Percentiles rank a stretch among this genome's conserved stretches.
Evolutionary conservation across 2,888 invertebrate species (phyloP).

Genomic region (Andrena hattorfiana): DNA sequence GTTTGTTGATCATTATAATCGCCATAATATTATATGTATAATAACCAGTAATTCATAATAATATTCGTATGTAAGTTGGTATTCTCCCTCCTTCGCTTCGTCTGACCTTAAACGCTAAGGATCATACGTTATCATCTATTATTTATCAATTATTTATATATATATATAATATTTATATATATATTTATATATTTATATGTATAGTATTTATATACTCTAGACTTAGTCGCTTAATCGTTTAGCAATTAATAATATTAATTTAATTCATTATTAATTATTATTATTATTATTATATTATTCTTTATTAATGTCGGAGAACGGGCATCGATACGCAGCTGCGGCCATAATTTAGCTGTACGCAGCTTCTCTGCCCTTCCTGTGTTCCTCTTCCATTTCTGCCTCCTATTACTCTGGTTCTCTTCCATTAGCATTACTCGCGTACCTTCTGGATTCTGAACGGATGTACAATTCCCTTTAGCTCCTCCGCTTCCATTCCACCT

Average conservation of each 20-base stretch:
- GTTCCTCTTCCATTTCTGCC: conserved; percentile 22
- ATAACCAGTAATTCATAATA: conserved; percentile 71
- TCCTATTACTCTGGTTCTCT: conserved; percentile 52
- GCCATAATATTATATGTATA: conserved; percentile 69
- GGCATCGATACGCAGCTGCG: conserved; percentile 83
- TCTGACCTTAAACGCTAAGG: conserved; percentile 77
- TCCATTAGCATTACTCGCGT: conserved; percentile 49
- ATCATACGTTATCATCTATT: conserved; percentile 79
- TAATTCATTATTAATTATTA: conserved; percentile 81
- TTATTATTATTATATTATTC: conserved; percentile 80
- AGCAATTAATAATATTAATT: conserved; percentile 84
- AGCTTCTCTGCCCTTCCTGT: conserved; percentile 53
- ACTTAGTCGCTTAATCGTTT: conserved; percentile 83
- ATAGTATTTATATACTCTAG: conserved; percentile 76
- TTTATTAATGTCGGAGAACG: conserved; percentile 84
- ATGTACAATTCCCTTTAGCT: conserved; percentile 50
- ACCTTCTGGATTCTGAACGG: conserved; percentile 58
- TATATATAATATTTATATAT: conserved; percentile 73
- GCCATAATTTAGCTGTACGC: conserved; percentile 73
- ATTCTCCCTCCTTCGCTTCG: conserved; percentile 69
- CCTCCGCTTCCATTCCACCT: conserved; percentile 28
- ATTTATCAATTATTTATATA: conserved; percentile 82
- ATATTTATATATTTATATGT: conserved; percentile 76
- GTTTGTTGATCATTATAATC: conserved; percentile 64
- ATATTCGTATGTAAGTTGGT: conserved; percentile 79